Evolutionary conservation across 2,113 vertebrate species (phyloP), one percentile per base, ranked within the genome.

Genomic region (Podarcis cretensis): DNA sequence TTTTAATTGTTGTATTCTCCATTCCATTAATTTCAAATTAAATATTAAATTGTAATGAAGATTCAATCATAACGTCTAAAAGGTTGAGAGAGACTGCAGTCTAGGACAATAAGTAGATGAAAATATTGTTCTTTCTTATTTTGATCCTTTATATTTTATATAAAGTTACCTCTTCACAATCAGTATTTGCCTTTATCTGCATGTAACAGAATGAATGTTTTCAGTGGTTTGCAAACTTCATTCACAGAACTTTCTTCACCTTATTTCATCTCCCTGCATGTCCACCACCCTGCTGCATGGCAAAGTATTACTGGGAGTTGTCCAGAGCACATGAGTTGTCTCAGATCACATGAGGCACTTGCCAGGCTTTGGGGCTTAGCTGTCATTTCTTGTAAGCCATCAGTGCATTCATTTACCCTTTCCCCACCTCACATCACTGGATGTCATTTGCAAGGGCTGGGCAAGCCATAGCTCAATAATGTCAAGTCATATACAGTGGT

Each of bases 21-120:
- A 94, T 96, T 94, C 84, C 90, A 92, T 95, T 96, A 94, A 93
- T 95, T 96, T 95, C 86, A 90, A 93, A 95, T 95, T 95, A 96
- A 95, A 94, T 92, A 93, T 91, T 93, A 95, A 95, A 93, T 94
- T 92, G 88, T 90, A 94, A 89, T 88, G 78, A 84, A 93, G 81
- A 90, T 95, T 93, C 86, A 93, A 71, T 92, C 86, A 84, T 76
- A 90, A 68, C 85, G 91, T 65, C 89, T 89, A 71, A 94, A 94
- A 87, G 90, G 37, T 89, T 32, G 0, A 37, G 14, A 43, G 86
- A 76, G 89, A 89, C 92, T 94, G 90, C 43, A 88, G n/a, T 79
- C 13, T 69, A 84, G 76, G 43, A 81, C 16, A 57, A 37, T 3
- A 76, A 68, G 73, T n/a, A 82, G 10, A 40, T 85, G 86, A 87